Base-by-base conservation (phyloP, 2,888 invertebrate species). In the Meta bourneti region DNA sequence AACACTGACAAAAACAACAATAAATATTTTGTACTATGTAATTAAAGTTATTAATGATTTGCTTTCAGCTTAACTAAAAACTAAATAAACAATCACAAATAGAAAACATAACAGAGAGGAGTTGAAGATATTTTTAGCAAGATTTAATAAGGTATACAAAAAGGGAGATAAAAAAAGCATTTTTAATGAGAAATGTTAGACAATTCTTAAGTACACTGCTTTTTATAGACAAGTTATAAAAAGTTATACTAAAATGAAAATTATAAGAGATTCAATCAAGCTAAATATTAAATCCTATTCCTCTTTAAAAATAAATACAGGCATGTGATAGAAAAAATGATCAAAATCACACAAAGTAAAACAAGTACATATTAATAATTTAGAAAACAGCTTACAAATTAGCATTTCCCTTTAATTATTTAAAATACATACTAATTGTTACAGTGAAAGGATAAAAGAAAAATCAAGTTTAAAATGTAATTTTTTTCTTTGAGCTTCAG, bases 331-430 rank as follows among this genome's bases (percentile, higher is more conserved):
- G n/a, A 52, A 78, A 78, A 78, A 52, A 78, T 49, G 20, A 34
- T 49, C 34, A 34, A 34, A 48, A 48, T 74, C 19, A 13, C 69
- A 69, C 16, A 4, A 13, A 69, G 19, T 19, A 74, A 75, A 9
- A 34, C 48, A 75, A 75, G 34, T 52, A 52, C 78, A 78, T 49
- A 51, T 11, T 78, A 34, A 78, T 9, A 72, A 20, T 72, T 72
- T n/a, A 16, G 69, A 11, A 69, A 72, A 72, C 72, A 72, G 34
- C 19, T 34, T 16, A 16, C 9, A 72, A 7, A 72, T 72, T 13
- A 69, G 20, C 19, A 19, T 72, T 19, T n/a, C 11, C n/a, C n/a
- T 48, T 74, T 74, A 34, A 74, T 20, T 34, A n/a, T 74, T 74
- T 20, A 74, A 70, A 70, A n/a, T n/a, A 34, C 34, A 34, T 34